A percentile compares a stretch with the other conserved stretches of the same genome.
Evolutionary conservation across 2,797 vertebrate species (phyloP).

Genomic region (Pseudocheirus occidentalis): DNA sequence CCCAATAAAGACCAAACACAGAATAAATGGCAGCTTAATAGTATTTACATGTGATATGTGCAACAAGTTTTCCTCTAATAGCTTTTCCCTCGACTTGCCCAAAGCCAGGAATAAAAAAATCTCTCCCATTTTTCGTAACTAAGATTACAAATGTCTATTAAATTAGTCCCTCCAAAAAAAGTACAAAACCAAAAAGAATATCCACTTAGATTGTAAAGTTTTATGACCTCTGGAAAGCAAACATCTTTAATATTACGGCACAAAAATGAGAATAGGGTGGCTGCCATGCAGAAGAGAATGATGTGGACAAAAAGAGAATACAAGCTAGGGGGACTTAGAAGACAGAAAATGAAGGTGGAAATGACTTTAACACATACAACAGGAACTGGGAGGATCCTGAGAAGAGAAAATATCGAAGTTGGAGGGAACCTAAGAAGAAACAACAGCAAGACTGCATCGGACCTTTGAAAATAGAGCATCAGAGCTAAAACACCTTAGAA

Average conservation of each 20-base stretch:
- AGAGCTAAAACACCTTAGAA: not conserved
- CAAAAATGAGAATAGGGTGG: not conserved
- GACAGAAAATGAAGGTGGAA: not conserved
- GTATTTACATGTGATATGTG: not conserved
- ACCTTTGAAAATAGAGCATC: not conserved
- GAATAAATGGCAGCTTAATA: not conserved
- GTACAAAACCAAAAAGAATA: not conserved
- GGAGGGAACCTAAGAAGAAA: not conserved
- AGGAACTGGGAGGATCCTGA: not conserved
- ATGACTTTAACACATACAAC: not conserved
- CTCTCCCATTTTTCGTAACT: not conserved
- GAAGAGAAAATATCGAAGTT: not conserved
- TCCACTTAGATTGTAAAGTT: not conserved
- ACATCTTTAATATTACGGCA: too few species aligned
- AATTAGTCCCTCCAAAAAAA: not conserved
- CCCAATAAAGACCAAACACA: constrained; percentile 13
- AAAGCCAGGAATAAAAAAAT: not conserved
- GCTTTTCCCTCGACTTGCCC: not conserved
- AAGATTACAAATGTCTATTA: not conserved
- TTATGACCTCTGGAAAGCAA: not conserved
- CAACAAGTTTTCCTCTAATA: not conserved
- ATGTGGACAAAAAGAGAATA: not conserved
- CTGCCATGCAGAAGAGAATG: not conserved
- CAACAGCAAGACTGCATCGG: not conserved
- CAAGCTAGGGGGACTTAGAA: not conserved